These are phyloP conservation scores for Centroberyx gerrardi DNA, from an alignment of 2,797 vertebrate species.

Conservation along the genomic window DNA sequence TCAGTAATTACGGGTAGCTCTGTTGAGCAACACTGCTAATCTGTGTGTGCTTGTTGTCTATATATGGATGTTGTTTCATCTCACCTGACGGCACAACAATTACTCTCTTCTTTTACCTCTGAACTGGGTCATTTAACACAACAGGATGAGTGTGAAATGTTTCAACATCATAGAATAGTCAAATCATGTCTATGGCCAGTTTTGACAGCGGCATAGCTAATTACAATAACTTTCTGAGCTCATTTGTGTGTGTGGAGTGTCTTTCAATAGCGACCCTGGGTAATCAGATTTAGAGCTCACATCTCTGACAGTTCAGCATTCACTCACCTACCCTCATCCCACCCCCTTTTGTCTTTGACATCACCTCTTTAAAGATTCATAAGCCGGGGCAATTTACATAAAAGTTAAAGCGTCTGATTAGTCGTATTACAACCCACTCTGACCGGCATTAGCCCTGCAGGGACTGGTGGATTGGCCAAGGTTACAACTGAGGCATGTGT, in stretches of 20 bases:
- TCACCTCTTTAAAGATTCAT: constrained; percentile 88
- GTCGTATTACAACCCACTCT: constrained; percentile 84
- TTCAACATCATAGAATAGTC: constrained; percentile 23
- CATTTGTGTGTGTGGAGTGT: constrained; percentile 51
- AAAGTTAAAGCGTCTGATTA: constrained; percentile 85
- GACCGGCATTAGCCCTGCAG: constrained; percentile 77
- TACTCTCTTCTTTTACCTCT: constrained; percentile 64
- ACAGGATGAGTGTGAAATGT: constrained; percentile 40
- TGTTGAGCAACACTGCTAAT: constrained; percentile 72
- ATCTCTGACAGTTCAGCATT: constrained; percentile 63
- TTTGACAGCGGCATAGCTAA: constrained; percentile 56
- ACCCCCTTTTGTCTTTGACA: constrained; percentile 84
- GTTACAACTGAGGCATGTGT: constrained; percentile 72
- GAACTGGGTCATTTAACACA: constrained; percentile 64
- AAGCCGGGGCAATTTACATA: constrained; percentile 83
- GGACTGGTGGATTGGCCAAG: constrained; percentile 72
- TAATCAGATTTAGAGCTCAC: constrained; percentile 72
- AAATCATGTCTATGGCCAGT: constrained; percentile 21
- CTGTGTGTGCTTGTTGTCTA: constrained; percentile 69
- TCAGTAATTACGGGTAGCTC: constrained; percentile 77
- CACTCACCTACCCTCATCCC: constrained; percentile 60
- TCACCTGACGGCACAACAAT: constrained; percentile 69
- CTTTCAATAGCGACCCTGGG: constrained; percentile 31
- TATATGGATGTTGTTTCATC: constrained; percentile 70
- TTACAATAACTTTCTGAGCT: constrained; percentile 61